These are phyloP conservation scores for Chamaea fasciata DNA, from an alignment of 2,113 vertebrate genomes.

Conservation along the genomic window DNA sequence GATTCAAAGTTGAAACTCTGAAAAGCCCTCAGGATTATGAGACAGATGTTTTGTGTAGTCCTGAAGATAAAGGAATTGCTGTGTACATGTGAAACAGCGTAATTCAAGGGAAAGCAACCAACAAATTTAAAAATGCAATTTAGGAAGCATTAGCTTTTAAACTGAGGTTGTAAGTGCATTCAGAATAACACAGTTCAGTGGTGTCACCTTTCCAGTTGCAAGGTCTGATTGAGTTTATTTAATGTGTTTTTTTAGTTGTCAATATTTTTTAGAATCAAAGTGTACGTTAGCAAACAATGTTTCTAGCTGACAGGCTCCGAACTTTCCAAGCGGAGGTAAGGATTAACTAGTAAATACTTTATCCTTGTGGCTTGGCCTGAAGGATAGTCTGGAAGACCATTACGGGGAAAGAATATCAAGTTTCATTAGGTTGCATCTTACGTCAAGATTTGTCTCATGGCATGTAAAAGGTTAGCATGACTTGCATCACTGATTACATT, in stretches of 20 bases:
- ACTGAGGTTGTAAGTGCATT: neutral
- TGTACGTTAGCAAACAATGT: neutral
- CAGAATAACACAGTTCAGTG: neutral
- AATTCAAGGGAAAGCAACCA: neutral
- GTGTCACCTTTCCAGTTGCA: neutral
- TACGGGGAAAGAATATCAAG: neutral
- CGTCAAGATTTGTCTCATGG: neutral
- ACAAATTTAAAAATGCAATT: neutral
- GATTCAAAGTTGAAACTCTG: neutral
- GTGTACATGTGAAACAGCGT: neutral
- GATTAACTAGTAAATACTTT: neutral
- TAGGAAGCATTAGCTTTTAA: neutral
- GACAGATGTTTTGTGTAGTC: neutral
- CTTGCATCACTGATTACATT: neutral
- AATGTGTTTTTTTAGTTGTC: neutral
- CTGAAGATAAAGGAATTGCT: neutral
- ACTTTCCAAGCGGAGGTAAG: neutral
- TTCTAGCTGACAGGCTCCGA: neutral
- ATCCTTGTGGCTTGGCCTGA: neutral
- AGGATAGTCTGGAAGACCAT: neutral
- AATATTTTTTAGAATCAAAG: neutral
- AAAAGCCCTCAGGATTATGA: neutral
- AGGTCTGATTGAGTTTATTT: accelerated
- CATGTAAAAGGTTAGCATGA: neutral
- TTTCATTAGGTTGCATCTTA: neutral